These are phyloP conservation scores for Apostichopus leukothele DNA, from an alignment of 53 echinoderm and acorn worm species.

Conservation along the genomic window DNA sequence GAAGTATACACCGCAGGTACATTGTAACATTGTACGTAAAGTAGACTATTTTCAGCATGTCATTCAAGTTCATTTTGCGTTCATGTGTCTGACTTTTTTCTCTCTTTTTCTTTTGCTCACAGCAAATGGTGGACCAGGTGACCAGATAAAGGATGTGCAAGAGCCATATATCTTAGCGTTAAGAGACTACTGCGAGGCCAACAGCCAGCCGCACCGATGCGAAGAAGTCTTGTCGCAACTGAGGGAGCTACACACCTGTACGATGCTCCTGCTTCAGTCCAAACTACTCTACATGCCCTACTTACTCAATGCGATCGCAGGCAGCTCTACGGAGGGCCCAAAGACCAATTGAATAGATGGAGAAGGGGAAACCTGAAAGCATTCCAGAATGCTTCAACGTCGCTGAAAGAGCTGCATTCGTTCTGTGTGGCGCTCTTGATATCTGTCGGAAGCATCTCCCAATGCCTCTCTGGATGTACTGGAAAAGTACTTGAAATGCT, in stretches of 20 bases:
- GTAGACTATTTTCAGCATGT: too few relatives aligned
- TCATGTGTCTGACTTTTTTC: neutral
- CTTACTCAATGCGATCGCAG: conserved; percentile 89
- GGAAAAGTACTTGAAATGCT: too few relatives aligned
- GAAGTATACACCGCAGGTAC: too few relatives aligned
- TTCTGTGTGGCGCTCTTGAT: too few relatives aligned
- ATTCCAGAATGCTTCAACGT: too few relatives aligned
- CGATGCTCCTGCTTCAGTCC: conserved; percentile 78
- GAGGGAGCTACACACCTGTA: conserved; percentile 73
- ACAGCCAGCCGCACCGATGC: conserved; percentile 74
- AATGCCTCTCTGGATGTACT: too few relatives aligned
- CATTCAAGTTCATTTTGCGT: neutral
- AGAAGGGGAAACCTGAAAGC: too few relatives aligned
- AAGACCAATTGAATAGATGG: neutral
- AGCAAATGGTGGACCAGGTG: conserved; percentile 7
- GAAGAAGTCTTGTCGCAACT: conserved; percentile 87
- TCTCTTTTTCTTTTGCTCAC: neutral
- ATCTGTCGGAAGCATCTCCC: too few relatives aligned
- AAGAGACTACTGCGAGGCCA: conserved; percentile 83
- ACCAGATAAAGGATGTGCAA: conserved; percentile 70
- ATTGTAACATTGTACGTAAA: too few relatives aligned
- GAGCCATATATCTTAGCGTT: conserved; percentile 89
- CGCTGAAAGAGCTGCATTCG: too few relatives aligned
- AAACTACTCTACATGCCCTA: conserved; percentile 99
- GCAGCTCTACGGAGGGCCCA: conserved; percentile 38